phyloP scores from a whole-genome alignment of 1,140 invertebrate species.

The Venustaconcha ellipsiformis region DNA sequence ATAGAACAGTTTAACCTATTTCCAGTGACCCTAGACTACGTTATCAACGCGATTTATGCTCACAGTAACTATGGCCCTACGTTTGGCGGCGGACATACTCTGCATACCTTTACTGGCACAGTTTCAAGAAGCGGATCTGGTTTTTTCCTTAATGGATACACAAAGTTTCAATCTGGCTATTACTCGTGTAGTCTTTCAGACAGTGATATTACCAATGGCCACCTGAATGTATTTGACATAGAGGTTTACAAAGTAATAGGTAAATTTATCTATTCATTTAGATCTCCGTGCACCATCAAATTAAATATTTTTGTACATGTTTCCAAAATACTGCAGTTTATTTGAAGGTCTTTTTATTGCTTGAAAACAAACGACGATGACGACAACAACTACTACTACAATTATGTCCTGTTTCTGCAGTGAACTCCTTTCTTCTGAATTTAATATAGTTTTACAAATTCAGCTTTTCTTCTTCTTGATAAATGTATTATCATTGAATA shows the following conservation, averaged over 20 bases:
- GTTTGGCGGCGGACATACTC: conserved; percentile 24
- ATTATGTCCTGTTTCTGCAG: too few relatives aligned
- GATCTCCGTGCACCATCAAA: too few relatives aligned
- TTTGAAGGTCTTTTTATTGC: too few relatives aligned
- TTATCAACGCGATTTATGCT: conserved; percentile 3
- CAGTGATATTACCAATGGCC: neutral
- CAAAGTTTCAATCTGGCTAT: conserved; percentile 1
- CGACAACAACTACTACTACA: too few relatives aligned
- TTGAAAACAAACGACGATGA: too few relatives aligned
- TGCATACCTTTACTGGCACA: conserved; percentile 12
- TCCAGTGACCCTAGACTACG: neutral
- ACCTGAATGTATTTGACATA: conserved; percentile 5
- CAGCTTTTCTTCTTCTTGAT: too few relatives aligned
- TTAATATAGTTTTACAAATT: too few relatives aligned
- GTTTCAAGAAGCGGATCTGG: neutral
- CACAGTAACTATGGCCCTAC: conserved; percentile 6
- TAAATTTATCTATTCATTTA: neutral
- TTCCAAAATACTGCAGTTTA: too few relatives aligned
- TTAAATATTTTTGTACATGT: too few relatives aligned
- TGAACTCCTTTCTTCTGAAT: too few relatives aligned
- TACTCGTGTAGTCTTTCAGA: neutral
- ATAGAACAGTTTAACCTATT: neutral
- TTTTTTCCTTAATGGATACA: neutral
- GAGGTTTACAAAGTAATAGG: conserved; percentile 23
- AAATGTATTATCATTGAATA: too few relatives aligned